Percentiles rank a stretch among this genome's conserved stretches.
Evolutionary conservation across 23 tunicate genomes (phyloP).

Genomic region (Ciona savignyi): DNA sequence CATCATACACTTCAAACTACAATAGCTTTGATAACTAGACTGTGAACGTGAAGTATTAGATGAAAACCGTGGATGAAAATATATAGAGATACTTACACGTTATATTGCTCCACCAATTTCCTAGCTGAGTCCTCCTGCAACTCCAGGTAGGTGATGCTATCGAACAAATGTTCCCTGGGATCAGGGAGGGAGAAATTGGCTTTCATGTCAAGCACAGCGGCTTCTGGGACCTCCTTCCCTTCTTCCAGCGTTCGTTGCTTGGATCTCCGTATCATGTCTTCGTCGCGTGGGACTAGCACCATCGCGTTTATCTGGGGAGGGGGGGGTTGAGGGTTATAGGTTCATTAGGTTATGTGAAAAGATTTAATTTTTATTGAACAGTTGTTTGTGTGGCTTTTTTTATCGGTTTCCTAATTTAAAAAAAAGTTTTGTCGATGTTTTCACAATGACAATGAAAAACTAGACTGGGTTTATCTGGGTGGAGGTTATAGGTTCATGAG

Average conservation of each 20-base stretch:
- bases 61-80: neutral
- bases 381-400: too few relatives aligned
- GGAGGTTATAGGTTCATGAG: too few relatives aligned
- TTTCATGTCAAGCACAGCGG: conserved; percentile 86
- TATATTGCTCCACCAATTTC: conserved; percentile 58
- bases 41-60: neutral
- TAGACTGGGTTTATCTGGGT: too few relatives aligned
- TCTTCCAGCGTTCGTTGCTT: conserved; percentile 61
- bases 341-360: too few relatives aligned
- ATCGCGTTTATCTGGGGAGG: conserved; percentile 68
- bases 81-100: conserved; percentile 23
- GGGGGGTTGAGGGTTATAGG: too few relatives aligned
- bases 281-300: conserved; percentile 91
- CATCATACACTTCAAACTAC: too few relatives aligned
- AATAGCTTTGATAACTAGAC: neutral
- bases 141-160: conserved; percentile 67
- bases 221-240: conserved; percentile 84
- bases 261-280: conserved; percentile 75
- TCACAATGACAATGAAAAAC: too few relatives aligned
- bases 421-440: too few relatives aligned
- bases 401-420: too few relatives aligned
- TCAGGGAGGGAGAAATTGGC: conserved; percentile 89
- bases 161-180: conserved; percentile 51
- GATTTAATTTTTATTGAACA: too few relatives aligned
- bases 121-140: conserved; percentile 71